Conservation (phyloP, 2,797 vertebrate genomes). For the Enteromius radiatus region DNA sequence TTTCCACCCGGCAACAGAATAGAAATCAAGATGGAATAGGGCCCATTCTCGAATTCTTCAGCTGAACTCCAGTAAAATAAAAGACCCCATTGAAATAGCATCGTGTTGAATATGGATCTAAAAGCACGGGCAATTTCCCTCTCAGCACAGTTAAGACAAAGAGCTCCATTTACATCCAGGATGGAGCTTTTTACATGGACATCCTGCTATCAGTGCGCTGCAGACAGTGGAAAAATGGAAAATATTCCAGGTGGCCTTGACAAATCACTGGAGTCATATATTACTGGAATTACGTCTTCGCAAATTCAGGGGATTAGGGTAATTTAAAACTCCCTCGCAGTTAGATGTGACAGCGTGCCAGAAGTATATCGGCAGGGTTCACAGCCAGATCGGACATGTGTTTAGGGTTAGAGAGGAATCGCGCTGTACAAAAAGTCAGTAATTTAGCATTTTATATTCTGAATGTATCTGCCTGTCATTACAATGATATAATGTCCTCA, state of each 20-base stretch:
- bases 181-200: constrained; percentile 37
- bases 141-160: constrained; percentile 51
- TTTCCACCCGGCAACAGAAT: constrained; percentile 18
- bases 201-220: constrained; percentile 40
- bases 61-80: constrained; percentile 45
- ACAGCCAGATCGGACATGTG: constrained; percentile 46
- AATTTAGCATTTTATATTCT: constrained; percentile 32
- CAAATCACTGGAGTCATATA: constrained; percentile 51
- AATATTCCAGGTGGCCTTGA: constrained; percentile 49
- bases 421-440: constrained; percentile 34
- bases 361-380: constrained; percentile 35
- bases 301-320: constrained; percentile 55
- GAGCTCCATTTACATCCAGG: constrained; percentile 29
- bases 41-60: constrained; percentile 27
- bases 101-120: constrained; percentile 32
- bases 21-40: constrained; percentile 31
- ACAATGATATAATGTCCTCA: constrained; percentile 31
- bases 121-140: constrained; percentile 33
- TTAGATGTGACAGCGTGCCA: constrained; percentile 52
- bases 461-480: constrained; percentile 31
- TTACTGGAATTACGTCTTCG: constrained; percentile 54
- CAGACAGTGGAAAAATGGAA: constrained; percentile 36
- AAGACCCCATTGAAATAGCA: constrained; percentile 43
- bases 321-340: constrained; percentile 53
- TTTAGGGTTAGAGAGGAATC: constrained; percentile 46